Evolutionary conservation across 2,797 vertebrate genomes (phyloP), one percentile per base, ranked within the genome.

Genomic region (Lagodon rhomboides): DNA sequence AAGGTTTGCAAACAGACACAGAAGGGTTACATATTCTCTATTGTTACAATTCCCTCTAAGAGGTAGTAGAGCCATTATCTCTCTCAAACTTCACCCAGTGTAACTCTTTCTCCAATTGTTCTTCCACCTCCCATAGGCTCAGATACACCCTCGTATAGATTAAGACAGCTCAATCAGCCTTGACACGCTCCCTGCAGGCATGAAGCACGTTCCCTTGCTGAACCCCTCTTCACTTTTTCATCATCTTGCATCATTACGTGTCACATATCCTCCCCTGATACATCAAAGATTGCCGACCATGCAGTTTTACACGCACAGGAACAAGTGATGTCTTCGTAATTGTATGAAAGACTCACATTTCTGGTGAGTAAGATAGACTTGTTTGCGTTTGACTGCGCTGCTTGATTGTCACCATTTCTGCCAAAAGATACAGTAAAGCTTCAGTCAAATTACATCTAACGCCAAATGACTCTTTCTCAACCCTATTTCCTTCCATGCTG

Each of bases 181-280:
- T 22, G 22, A 54, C 38, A 0, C 0, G 18, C 67, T 80, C 68
- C 76, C 83, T 67, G 44, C 41, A 76, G 61, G 71, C 67, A 60
- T 43, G 58, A 74, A 77, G 25, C 74, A 53, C 75, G 68, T 82
- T 79, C 49, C 41, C 38, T 82, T 72, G 50, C 77, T 25, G 18
- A 82, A 55, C 17, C 44, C 81, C 53, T 16, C 68, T 79, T 86
- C 69, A 77, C 68, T 80, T 88, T 91, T 92, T 85, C 79, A 88
- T 80, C 89, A 90, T 73, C 81, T 92, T 85, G 70, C 84, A 85
- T 91, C 87, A 87, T 80, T 50, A 51, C 20, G n/a, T 74, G 74
- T 80, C 76, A 74, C 77, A 62, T 73, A 83, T 82, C 73, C 74
- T 77, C 53, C 47, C 43, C 53, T 22, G 74, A 77, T 62, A 71